Conservation (phyloP, 2,113 vertebrate species). For the Hemiprocne comata region DNA sequence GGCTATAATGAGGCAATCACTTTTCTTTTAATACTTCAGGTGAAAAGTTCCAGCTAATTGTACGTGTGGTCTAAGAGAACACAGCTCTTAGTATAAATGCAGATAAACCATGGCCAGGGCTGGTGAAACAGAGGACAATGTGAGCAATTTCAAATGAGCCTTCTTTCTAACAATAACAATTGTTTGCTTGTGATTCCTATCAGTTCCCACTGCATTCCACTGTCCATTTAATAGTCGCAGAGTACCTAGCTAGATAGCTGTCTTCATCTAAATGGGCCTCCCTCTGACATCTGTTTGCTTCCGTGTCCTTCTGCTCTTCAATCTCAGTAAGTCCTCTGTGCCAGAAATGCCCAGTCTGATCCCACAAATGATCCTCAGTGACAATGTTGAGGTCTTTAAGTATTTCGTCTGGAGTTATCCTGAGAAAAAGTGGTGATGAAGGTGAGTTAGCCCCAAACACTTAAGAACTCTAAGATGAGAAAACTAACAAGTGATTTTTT, state of each 20-base stretch:
- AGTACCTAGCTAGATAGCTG: neutral
- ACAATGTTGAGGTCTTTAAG: neutral
- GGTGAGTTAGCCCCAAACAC: neutral
- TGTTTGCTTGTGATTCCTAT: neutral
- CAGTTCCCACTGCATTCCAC: neutral
- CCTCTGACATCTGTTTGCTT: neutral
- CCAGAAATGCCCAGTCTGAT: neutral
- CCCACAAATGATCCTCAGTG: neutral
- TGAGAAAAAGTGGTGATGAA: neutral
- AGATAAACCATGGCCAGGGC: neutral
- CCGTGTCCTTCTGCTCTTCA: neutral
- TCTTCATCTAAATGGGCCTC: neutral
- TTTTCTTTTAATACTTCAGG: neutral
- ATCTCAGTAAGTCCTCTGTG: neutral
- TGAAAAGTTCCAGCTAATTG: neutral
- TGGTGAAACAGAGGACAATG: neutral
- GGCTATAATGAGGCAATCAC: neutral
- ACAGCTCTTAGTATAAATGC: neutral
- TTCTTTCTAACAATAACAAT: neutral
- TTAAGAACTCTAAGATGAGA: neutral
- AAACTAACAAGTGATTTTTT: neutral
- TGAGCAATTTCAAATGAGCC: neutral
- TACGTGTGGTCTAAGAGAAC: neutral
- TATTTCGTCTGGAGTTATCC: neutral
- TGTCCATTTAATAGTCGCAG: neutral